Evolutionary conservation across 1,140 invertebrate genomes (phyloP).

Genomic region (Aphelinus atriplicis): DNA sequence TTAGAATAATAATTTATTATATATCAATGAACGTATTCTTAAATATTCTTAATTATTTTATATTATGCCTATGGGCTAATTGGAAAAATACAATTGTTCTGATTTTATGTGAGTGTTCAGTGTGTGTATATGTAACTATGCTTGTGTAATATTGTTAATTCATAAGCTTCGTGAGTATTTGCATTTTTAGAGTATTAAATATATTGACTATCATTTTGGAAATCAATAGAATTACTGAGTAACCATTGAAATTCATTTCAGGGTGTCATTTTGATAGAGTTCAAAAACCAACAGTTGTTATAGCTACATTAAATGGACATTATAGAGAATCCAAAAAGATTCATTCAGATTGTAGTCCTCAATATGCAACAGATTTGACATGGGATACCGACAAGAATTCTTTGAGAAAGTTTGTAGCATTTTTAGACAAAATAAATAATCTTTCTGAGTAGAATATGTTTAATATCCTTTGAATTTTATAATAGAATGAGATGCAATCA

Average conservation of each 20-base stretch:
- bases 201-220: neutral
- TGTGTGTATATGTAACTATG: no score
- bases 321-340: conserved; percentile 64
- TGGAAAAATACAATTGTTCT: no score
- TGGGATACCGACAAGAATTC: conserved; percentile 66
- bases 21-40: no score
- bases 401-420: conserved; percentile 57
- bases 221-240: no score
- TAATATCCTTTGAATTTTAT: conserved; percentile 21
- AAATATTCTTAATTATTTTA: no score
- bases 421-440: conserved; percentile 12
- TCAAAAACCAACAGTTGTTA: conserved; percentile 59
- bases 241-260: conserved; percentile 41
- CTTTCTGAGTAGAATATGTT: conserved; percentile 24
- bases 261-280: conserved; percentile 65
- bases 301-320: conserved; percentile 65
- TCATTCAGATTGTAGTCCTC: conserved; percentile 55
- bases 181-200: neutral
- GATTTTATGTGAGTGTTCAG: no score
- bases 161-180: no score
- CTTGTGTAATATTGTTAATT: no score
- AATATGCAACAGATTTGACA: conserved; percentile 63
- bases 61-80: no score
- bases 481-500: conserved; percentile 64
- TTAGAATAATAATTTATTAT: neutral